Evolutionary conservation across 1,140 invertebrate genomes (phyloP), one percentile per base, ranked within the genome.

Genomic region (Tyrophagus putrescentiae): DNA sequence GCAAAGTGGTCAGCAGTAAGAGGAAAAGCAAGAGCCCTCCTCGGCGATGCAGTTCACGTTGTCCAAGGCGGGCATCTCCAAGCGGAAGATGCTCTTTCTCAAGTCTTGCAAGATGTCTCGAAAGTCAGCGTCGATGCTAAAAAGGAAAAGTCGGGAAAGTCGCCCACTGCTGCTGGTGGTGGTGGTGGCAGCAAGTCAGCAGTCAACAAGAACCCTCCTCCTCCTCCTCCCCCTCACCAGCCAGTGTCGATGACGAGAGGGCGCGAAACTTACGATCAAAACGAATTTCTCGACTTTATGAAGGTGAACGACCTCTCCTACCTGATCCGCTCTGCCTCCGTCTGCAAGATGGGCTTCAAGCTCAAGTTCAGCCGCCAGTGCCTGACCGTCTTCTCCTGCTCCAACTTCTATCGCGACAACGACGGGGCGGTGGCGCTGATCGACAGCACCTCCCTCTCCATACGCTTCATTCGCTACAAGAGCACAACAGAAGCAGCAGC

Each of bases 301-400:
- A 7, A 6, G 31, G 13, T 48, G 13, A 48, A 48, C 18, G 21
- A 48, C 31, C 31, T 48, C 21, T 29, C 13, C 13, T 48, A 48
- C 31, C 18, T 48, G 18, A 48, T 48, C 31, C 45, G 45, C 7
- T 21, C 21, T 7, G 31, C 21, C 18, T 25, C 21, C 31, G 7
- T 48, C 13, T 48, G 45, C 18, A 48, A 48, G 45, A 6, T 21
- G 23, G 45, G 45, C 18, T 48, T 48, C 45, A 48, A 48, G 45
- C 21, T 18, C 7, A 48, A 6, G 7, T 48, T 48, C 45, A 48
- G 31, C 7, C 23, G 31, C 18, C 45, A 29, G 23, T 48, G 45
- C 18, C 45, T 48, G 18, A 25, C 45, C 6, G 45, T 48, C 7
- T 7, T 48, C 18, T 48, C 45, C 13, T 48, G 45, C 18, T 9